Evolutionary conservation across 2,113 vertebrate genomes (phyloP), one percentile per base, ranked within the genome.

Genomic region (Sprattus sprattus): DNA sequence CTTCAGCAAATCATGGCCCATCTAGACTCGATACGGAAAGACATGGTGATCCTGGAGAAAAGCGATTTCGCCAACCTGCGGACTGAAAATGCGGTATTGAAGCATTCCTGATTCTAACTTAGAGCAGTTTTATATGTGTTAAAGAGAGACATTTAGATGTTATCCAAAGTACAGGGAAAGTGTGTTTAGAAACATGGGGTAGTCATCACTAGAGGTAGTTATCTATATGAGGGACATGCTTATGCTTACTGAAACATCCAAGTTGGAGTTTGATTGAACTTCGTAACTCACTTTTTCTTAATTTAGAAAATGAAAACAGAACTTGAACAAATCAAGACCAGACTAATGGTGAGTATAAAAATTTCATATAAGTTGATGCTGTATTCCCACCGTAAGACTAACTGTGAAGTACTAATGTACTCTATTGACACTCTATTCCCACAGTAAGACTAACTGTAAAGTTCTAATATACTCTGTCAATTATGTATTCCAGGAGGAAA

Each of bases 11-110:
- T 99, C 89, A 96, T 99, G 96, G 94, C 97, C 83, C 98, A 99
- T 85, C 93, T 99, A 90, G 98, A 99, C 89, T 96, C 98, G 57
- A 97, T 99, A 91, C 95, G 97, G 84, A 99, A 99, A 92, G 98
- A 99, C 91, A 99, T 99, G 98, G 98, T 99, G 90, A 99, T 99
- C 90, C 94, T 99, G 93, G 98, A 99, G 92, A 99, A 99, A 91
- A 99, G 98, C 90, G 98, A 99, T 94, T 99, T 99, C 91, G 96
- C 97, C 85, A 99, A 96, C 91, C 94, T 99, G 45, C 95, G 98
- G 85, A 96, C 97, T 2, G 98, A 99, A 86, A 89, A 88, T 71
- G 85, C 83, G 18, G 87, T 89, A 91, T 54, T 82, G 52, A 15
- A n/a, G n/a, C 39, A 9, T n/a, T 7, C 13, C 5, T 13, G 0